A percentile compares a stretch with the other conserved stretches of the same genome.
Conservation (phyloP, 2,113 vertebrate species). For the Chinchilla lanigera region DNA sequence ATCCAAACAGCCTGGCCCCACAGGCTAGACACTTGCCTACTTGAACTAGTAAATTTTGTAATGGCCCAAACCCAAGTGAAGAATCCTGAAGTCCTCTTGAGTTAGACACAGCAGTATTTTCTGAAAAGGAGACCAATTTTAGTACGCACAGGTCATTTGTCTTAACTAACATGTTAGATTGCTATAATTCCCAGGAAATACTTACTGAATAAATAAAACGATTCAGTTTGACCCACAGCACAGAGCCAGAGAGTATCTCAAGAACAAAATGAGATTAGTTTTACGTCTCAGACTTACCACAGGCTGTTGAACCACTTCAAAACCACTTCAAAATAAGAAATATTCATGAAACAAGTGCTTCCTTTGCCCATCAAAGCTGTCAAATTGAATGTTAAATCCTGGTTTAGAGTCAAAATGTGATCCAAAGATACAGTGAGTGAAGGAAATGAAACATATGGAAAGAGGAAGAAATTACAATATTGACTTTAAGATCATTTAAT, state of each 20-base stretch:
- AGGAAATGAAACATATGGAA: neutral
- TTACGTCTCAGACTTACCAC: neutral
- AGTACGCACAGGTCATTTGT: neutral
- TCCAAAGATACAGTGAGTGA: neutral
- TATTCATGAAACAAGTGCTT: neutral
- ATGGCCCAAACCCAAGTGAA: neutral
- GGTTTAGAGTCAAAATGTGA: neutral
- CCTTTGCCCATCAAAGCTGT: neutral
- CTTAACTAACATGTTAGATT: neutral
- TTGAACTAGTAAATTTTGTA: neutral
- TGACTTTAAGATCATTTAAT: conserved; percentile 47
- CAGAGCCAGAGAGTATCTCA: neutral
- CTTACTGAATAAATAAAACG: neutral
- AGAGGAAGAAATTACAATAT: neutral
- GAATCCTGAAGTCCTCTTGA: neutral
- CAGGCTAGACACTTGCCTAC: neutral
- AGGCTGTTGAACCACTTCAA: conserved; percentile 10
- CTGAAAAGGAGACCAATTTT: neutral
- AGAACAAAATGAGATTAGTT: conserved; percentile 12
- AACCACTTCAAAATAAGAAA: conserved; percentile 41
- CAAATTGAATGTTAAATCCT: neutral
- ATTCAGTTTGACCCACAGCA: neutral
- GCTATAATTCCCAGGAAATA: neutral
- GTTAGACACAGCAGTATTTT: neutral
- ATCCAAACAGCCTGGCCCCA: neutral